These are phyloP conservation scores for Noctilio leporinus DNA, from an alignment of 2,113 vertebrate genomes.

Conservation along the genomic window DNA sequence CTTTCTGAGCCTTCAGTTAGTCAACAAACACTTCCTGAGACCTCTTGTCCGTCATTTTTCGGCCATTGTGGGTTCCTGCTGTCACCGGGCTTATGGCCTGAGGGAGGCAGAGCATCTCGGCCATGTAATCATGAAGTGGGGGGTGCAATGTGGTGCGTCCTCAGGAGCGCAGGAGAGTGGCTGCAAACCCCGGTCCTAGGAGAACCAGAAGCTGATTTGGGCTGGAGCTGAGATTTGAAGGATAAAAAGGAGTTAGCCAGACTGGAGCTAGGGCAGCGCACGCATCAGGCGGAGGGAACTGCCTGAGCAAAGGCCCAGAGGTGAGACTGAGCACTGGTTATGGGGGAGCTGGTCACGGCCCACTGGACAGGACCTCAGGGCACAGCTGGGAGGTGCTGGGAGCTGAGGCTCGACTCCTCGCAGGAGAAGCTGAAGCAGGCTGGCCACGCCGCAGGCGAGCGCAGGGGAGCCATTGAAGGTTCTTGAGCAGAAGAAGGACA, in stretches of 20 bases:
- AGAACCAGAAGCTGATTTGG: background rate
- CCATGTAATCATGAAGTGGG: rapidly evolving
- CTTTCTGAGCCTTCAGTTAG: background rate
- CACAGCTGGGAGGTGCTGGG: rapidly evolving
- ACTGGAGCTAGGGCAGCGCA: rapidly evolving
- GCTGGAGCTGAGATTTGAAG: background rate
- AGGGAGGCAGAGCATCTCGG: background rate
- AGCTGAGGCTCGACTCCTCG: background rate
- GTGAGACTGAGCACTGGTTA: rapidly evolving
- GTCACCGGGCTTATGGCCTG: background rate
- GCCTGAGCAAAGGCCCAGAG: background rate
- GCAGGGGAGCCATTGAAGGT: background rate
- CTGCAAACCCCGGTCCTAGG: background rate
- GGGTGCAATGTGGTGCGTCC: rapidly evolving
- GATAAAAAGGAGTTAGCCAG: background rate
- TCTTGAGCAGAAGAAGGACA: background rate
- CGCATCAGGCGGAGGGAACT: rapidly evolving
- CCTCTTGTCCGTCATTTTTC: background rate
- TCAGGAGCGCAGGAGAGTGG: background rate
- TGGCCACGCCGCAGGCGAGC: background rate
- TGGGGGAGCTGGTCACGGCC: background rate
- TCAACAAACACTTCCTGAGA: background rate
- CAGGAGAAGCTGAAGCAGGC: background rate
- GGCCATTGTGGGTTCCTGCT: background rate
- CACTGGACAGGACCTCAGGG: rapidly evolving